These are phyloP conservation scores for Zaprionus kolodkinae DNA, from an alignment of 1,140 invertebrate species.

Conservation along the genomic window DNA sequence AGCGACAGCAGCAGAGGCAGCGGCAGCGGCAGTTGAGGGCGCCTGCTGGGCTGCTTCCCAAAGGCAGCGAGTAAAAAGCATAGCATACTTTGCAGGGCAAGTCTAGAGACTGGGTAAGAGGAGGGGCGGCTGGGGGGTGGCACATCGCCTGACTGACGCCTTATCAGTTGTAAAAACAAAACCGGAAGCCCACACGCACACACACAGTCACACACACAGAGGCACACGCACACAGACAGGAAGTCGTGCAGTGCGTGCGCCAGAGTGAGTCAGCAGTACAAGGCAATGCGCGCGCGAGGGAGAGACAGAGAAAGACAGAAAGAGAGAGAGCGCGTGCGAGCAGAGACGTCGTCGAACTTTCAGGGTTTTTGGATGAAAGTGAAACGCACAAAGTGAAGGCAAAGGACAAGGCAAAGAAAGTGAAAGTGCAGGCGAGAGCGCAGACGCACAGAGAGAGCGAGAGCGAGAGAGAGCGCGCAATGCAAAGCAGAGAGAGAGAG, in stretches of 20 bases:
- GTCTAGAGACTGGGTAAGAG: neutral
- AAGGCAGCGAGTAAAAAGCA: conserved; percentile 32
- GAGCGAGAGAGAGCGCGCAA: neutral
- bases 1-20: neutral
- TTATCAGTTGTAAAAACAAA: conserved; percentile 82
- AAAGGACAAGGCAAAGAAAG: conserved; percentile 77
- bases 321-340: neutral
- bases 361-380: conserved; percentile 69
- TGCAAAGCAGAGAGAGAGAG: neutral
- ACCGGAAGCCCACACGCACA: conserved; percentile 75
- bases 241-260: conserved; percentile 54
- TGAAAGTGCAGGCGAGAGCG: conserved; percentile 55
- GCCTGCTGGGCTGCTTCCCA: conserved; percentile 2
- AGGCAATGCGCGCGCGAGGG: conserved; percentile 3
- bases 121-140: neutral
- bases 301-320: neutral
- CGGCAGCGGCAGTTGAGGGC: neutral
- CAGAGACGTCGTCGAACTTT: conserved; percentile 70
- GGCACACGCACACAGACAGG: conserved; percentile 54
- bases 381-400: conserved; percentile 56
- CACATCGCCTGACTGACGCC: conserved; percentile 65
- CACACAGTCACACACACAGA: conserved; percentile 62
- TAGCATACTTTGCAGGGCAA: conserved; percentile 68
- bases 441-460: conserved; percentile 19
- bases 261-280: conserved; percentile 15